phyloP scores from a whole-genome alignment of 2,888 invertebrate species.

The Dynastes hyllus region DNA sequence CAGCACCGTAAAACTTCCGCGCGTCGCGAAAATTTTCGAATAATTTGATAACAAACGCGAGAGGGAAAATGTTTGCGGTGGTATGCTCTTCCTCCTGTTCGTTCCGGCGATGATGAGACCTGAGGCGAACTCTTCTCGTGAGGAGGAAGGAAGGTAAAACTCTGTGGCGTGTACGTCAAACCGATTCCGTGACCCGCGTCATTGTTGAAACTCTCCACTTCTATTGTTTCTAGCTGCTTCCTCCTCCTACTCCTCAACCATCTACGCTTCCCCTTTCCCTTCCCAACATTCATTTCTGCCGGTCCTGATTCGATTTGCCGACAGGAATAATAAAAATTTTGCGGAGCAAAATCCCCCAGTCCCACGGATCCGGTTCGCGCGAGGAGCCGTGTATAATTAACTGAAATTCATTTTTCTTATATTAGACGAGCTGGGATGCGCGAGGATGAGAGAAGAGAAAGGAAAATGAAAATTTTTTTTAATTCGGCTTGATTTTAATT shows the following conservation, averaged over 20 bases:
- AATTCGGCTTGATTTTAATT: constrained; percentile 26
- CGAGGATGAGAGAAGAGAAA: background rate
- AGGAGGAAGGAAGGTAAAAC: background rate
- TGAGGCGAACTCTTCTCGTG: too few relatives aligned
- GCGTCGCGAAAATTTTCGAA: constrained; percentile 8
- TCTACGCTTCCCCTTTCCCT: background rate
- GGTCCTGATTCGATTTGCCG: background rate
- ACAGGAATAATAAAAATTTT: background rate
- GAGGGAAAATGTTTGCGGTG: constrained; percentile 17
- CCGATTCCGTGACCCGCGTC: constrained; percentile 14
- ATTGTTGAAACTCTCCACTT: background rate
- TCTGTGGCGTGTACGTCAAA: background rate
- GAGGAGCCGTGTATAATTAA: constrained; percentile 1
- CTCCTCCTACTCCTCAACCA: background rate
- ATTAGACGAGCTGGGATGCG: background rate
- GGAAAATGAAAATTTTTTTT: constrained; percentile 23
- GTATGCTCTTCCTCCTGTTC: background rate
- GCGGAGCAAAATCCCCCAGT: background rate
- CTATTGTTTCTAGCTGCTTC: background rate
- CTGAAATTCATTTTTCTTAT: constrained; percentile 10
- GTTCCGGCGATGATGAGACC: background rate
- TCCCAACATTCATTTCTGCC: background rate
- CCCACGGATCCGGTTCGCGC: background rate
- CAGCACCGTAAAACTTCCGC: background rate
- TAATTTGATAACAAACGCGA: constrained; percentile 19